These are phyloP conservation scores for Meles meles DNA, from an alignment of 2,113 vertebrate genomes.

Conservation along the genomic window DNA sequence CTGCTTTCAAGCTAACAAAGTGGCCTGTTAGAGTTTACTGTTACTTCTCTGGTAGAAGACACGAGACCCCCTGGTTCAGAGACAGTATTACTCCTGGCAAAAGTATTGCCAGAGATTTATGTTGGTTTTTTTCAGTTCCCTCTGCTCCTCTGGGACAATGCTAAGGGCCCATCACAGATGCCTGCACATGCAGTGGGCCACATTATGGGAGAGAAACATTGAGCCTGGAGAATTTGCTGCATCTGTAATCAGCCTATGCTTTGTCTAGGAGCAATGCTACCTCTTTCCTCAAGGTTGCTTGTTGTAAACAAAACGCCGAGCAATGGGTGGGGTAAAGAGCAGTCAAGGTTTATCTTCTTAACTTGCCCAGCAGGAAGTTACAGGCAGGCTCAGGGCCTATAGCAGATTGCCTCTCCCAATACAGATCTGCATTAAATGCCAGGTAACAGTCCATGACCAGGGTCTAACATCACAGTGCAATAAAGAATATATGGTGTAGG, in stretches of 20 bases:
- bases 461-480: background rate
- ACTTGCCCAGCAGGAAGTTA: background rate
- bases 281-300: background rate
- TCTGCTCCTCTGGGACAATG: background rate
- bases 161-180: background rate
- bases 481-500: background rate
- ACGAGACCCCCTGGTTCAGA: background rate
- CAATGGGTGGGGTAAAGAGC: background rate
- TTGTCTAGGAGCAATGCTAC: background rate
- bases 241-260: background rate
- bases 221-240: background rate
- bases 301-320: background rate
- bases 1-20: background rate
- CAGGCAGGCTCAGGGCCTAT: background rate
- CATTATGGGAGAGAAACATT: background rate
- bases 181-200: background rate
- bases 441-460: no score
- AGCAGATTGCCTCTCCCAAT: background rate
- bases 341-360: background rate
- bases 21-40: background rate
- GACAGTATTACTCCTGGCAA: background rate
- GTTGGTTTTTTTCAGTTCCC: background rate
- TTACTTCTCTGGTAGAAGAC: background rate
- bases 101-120: background rate
- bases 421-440: background rate